These are phyloP conservation scores for Embidobia sp. DNA, from an alignment of 2,888 invertebrate species.

Conservation along the genomic window DNA sequence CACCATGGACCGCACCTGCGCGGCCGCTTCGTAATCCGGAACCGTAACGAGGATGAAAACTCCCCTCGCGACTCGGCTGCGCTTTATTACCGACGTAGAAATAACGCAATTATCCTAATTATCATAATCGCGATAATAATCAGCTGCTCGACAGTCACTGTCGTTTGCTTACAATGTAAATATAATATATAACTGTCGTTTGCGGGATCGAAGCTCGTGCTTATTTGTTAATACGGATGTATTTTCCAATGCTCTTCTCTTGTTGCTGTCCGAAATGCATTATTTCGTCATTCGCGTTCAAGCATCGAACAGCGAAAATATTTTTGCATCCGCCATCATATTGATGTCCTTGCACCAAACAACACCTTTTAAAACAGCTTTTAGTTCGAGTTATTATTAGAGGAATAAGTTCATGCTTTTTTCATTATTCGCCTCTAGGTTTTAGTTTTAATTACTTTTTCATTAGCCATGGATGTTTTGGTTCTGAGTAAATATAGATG, in stretches of 20 bases:
- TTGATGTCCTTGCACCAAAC: too few species aligned
- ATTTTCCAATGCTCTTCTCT: constrained; percentile 12
- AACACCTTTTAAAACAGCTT: too few species aligned
- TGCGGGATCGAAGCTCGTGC: constrained; percentile 26
- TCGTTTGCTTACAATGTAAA: constrained; percentile 46
- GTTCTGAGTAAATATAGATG: too few species aligned
- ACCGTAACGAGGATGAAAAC: constrained; percentile 64
- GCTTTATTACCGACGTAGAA: constrained; percentile 66
- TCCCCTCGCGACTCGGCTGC: constrained; percentile 55
- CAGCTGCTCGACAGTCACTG: constrained; percentile 54
- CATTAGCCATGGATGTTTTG: too few species aligned
- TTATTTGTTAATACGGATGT: constrained; percentile 43
- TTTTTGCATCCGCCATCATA: too few species aligned
- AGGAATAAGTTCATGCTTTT: too few species aligned
- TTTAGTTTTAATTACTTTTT: too few species aligned
- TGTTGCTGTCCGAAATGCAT: constrained; percentile 19
- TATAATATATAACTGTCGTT: constrained; percentile 48
- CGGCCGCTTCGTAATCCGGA: constrained; percentile 51
- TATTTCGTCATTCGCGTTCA: constrained; percentile 2
- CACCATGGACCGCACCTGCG: constrained; percentile 61
- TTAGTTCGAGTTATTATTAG: too few species aligned
- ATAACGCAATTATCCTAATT: constrained; percentile 71
- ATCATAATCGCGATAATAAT: constrained; percentile 73
- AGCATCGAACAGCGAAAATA: not conserved
- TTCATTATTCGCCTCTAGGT: too few species aligned